Base-by-base conservation (phyloP, 2,888 invertebrate genomes). In the Polylopha cassiicola region DNA sequence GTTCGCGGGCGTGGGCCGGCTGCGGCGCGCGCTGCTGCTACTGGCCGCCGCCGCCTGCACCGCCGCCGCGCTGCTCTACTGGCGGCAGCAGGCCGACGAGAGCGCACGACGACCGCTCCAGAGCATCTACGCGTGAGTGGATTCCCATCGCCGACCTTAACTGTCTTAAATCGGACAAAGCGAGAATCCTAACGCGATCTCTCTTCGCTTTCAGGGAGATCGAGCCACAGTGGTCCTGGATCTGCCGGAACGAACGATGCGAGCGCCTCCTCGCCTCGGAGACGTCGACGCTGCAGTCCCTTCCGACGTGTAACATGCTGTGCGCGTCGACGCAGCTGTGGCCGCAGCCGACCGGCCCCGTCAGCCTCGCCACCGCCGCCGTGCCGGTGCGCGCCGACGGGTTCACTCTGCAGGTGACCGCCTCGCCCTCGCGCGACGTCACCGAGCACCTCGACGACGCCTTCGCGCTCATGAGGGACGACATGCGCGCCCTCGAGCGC, bases 271-370 rank as follows among this genome's bases (percentile, higher is more conserved):
- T 73, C 16, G 76, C 77, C 15, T 56, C 75, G 3, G 75, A 84
- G 47, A 63, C 72, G 31, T 67, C 71, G 11, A 59, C 56, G 44
- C 87, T 85, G 44, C 90, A 86, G 54, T 90, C 92, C 3, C 80
- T 93, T 51, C 87, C 89, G 22, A 92, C 92, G 4, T 94, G 94
- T 76, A 90, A 91, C 58, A 93, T 94, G 88, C 86, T 92, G 8
- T 94, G 94, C 71, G 92, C 92, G 14, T 87, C 89, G 38, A 87
- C 88, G 15, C 90, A 92, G 53, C 86, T 94, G 14, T 94, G 94
- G 94, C 94, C 94, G 15, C 90, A 90, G 69, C 94, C 94, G 32
- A 93, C 92, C 2, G 91, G 91, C 0, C 89, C 89, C 41, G 88
- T 91, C 16, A 85, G 88, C 47, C 85, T 94, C 13, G 91, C 91